Evolutionary conservation across 2,888 invertebrate genomes (phyloP).

Genomic region (Hecatera dysodea): DNA sequence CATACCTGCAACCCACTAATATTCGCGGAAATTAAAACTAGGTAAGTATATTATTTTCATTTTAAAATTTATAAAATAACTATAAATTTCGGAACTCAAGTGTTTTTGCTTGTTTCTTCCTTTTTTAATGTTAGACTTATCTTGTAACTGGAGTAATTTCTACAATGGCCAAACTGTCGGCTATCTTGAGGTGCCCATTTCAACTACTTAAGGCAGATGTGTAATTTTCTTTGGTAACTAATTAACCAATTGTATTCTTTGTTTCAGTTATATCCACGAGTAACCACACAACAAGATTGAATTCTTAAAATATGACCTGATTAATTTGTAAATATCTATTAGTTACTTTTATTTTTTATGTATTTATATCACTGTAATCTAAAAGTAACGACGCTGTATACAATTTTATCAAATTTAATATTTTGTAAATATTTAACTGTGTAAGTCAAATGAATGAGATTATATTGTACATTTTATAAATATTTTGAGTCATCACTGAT

Average conservation of each 20-base stretch:
- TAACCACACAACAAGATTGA: slow-evolving; percentile 90
- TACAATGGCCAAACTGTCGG: background rate
- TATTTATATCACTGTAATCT: slow-evolving; percentile 90
- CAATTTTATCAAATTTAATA: slow-evolving; percentile 90
- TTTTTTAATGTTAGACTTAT: too few relatives aligned
- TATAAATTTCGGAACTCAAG: too few relatives aligned
- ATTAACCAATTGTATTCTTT: slow-evolving; percentile 49
- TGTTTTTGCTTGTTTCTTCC: too few relatives aligned
- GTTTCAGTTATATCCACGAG: slow-evolving; percentile 92
- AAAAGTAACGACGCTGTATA: slow-evolving; percentile 88
- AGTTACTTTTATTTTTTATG: slow-evolving; percentile 88
- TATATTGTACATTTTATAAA: slow-evolving; percentile 91
- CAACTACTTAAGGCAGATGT: background rate
- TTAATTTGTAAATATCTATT: slow-evolving; percentile 87
- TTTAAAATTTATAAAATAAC: too few relatives aligned
- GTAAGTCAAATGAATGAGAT: slow-evolving; percentile 89
- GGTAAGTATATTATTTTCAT: too few relatives aligned
- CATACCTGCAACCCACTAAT: too few relatives aligned
- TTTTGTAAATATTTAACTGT: slow-evolving; percentile 90
- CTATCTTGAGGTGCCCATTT: background rate
- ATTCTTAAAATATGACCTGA: slow-evolving; percentile 81
- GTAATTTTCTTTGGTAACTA: background rate
- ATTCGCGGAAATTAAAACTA: too few relatives aligned
- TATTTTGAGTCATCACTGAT: slow-evolving; percentile 87
- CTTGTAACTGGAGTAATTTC: background rate